phyloP scores from a whole-genome alignment of 2,888 invertebrate genomes.

The Eristalis intricaria region DNA sequence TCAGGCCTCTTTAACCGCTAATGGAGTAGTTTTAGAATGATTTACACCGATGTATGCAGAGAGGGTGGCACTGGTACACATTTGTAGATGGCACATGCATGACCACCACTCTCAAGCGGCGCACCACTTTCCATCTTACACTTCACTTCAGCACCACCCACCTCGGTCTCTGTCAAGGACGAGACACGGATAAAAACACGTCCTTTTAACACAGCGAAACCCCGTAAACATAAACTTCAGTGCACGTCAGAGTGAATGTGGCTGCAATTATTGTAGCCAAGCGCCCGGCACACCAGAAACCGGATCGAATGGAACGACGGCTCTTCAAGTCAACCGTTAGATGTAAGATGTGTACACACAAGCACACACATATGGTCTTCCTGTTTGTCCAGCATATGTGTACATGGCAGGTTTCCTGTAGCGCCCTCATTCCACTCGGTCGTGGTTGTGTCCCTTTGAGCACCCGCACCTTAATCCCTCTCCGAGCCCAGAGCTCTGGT shows the following conservation, averaged over 20 bases:
- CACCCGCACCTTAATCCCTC: not conserved
- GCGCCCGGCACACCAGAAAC: not conserved
- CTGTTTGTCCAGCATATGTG: not conserved
- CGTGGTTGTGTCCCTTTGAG: not conserved
- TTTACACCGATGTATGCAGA: conserved; percentile 3
- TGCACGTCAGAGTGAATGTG: conserved; percentile 33
- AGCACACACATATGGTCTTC: not conserved
- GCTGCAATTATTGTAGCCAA: conserved; percentile 49
- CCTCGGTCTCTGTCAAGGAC: conserved; percentile 7
- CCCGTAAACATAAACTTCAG: conserved; percentile 19
- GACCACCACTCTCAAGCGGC: conserved; percentile 10
- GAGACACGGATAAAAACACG: conserved; percentile 15
- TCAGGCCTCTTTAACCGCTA: conserved; percentile 33
- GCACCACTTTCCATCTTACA: conserved; percentile 1
- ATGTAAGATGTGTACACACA: not conserved
- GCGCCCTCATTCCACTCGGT: not conserved
- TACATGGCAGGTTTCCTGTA: not conserved
- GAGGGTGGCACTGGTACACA: not conserved
- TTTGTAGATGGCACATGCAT: conserved; percentile 30
- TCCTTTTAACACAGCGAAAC: conserved; percentile 10
- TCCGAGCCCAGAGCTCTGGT: not conserved
- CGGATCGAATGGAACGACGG: conserved; percentile 16
- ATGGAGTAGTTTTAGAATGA: conserved; percentile 36
- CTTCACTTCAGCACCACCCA: not conserved
- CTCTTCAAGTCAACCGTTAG: conserved; percentile 14